These are phyloP conservation scores for Griposia aprilina DNA, from an alignment of 2,888 invertebrate genomes.

Conservation along the genomic window DNA sequence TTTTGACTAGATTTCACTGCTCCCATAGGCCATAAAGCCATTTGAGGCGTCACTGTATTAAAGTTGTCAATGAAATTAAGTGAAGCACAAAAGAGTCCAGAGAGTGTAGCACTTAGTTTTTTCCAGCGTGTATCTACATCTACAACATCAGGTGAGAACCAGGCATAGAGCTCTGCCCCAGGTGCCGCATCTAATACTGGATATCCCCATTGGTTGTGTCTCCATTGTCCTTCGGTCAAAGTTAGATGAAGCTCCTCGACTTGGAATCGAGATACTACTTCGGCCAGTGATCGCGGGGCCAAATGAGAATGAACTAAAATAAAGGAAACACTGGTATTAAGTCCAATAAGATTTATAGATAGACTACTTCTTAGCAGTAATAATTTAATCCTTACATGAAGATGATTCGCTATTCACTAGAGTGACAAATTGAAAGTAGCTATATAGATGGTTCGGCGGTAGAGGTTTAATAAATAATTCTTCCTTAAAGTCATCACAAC, in stretches of 20 bases:
- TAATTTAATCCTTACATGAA: slow-evolving; percentile 89
- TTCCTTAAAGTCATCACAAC: slow-evolving; percentile 94
- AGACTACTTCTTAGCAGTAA: neutral
- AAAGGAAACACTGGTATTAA: slow-evolving; percentile 8
- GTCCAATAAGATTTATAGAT: neutral
- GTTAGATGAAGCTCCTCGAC: slow-evolving; percentile 97
- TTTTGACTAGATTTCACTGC: slow-evolving; percentile 87
- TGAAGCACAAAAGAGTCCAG: slow-evolving; percentile 98
- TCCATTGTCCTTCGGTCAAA: slow-evolving; percentile 98
- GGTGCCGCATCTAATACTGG: slow-evolving; percentile 97
- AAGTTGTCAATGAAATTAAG: slow-evolving; percentile 97
- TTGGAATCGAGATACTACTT: slow-evolving; percentile 95
- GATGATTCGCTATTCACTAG: slow-evolving; percentile 91
- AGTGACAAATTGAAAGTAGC: slow-evolving; percentile 97
- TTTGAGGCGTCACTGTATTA: slow-evolving; percentile 96
- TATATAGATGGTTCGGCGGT: slow-evolving; percentile 95
- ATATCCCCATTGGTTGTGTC: slow-evolving; percentile 98
- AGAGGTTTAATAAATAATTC: slow-evolving; percentile 97
- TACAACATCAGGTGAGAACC: slow-evolving; percentile 94
- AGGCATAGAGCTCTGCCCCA: slow-evolving; percentile 98
- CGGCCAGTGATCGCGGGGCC: slow-evolving; percentile 97
- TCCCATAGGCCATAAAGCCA: slow-evolving; percentile 95
- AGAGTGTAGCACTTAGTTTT: slow-evolving; percentile 96
- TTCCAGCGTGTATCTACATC: slow-evolving; percentile 96
- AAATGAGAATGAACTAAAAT: slow-evolving; percentile 94